Evolutionary conservation across 2,113 vertebrate genomes (phyloP), one percentile per base, ranked within the genome.

Genomic region (Plectropomus leopardus): DNA sequence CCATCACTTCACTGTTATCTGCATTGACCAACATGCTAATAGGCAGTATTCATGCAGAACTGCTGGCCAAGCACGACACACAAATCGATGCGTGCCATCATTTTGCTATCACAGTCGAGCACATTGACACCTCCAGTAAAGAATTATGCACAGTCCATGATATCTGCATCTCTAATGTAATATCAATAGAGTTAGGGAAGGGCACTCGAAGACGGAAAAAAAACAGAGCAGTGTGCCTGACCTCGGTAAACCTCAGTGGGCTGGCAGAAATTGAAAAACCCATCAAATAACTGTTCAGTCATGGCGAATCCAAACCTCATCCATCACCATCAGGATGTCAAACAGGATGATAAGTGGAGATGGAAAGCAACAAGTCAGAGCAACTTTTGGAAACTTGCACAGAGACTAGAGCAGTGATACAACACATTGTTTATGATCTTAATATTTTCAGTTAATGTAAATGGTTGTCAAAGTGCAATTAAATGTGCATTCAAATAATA

Each of bases 221-320:
- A 53, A 6, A 16, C 1, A 1, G 42, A 55, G 36, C 16, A 42
- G 26, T 48, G 42, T 4, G 19, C 21, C 30, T 84, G 76, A 84
- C 69, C 78, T 84, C 2, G 21, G 45, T 32, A 70, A 78, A 72
- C 69, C 40, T 65, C 61, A 19, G 64, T 4, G 21, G 71, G 30
- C 36, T 36, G 34, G 28, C n/a, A 53, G 45, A 65, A 67, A 76
- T 53, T 51, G 51, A 51, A 76, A 72, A 68, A 36, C 8, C 28
- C 36, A 32, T 65, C 28, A 48, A 82, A 76, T 66, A 63, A 61
- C 30, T 72, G 54, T 70, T 67, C 24, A 68, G 81, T 83, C 81
- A 72, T 14, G 9, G 45, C 54, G 69, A 36, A 84, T 68, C 54
- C 5, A 73, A 80, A 88, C 4, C 61, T 83, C 77, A 85, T 88